Conservation (phyloP, 2,888 invertebrate species). For the Brenthis hecate region DNA sequence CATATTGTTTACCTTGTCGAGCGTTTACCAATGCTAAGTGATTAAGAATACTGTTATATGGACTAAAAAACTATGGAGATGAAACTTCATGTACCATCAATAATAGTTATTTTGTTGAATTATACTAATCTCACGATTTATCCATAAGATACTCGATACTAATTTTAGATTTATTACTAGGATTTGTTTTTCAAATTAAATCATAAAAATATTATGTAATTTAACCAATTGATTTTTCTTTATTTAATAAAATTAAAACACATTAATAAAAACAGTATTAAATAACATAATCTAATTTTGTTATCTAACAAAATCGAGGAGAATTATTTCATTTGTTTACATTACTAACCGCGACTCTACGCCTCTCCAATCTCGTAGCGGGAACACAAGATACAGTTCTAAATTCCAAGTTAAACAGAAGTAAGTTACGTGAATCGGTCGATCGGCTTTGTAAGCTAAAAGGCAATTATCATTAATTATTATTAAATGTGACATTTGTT, state of each 20-base stretch:
- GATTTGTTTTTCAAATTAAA: no score
- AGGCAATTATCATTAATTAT: slow-evolving; percentile 83
- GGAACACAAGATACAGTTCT: slow-evolving; percentile 79
- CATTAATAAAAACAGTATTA: background rate
- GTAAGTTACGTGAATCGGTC: slow-evolving; percentile 80
- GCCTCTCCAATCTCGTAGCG: slow-evolving; percentile 47
- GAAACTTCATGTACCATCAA: slow-evolving; percentile 19
- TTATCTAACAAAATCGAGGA: no score
- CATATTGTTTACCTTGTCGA: slow-evolving; percentile 82
- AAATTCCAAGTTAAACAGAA: slow-evolving; percentile 82
- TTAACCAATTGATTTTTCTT: no score
- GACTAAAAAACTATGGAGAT: slow-evolving; percentile 52
- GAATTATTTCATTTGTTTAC: background rate
- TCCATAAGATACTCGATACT: background rate
- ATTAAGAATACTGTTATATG: slow-evolving; percentile 74
- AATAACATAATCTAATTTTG: background rate
- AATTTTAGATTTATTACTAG: no score
- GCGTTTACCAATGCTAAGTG: slow-evolving; percentile 80
- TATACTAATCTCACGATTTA: background rate
- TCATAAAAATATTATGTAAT: no score
- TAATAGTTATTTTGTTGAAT: background rate
- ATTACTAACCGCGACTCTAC: slow-evolving; percentile 45
- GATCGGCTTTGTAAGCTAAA: slow-evolving; percentile 81
- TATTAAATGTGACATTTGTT: slow-evolving; percentile 79
- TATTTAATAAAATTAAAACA: no score